Base-by-base conservation (phyloP, 2,113 vertebrate genomes). In the Thinocorus orbignyianus region DNA sequence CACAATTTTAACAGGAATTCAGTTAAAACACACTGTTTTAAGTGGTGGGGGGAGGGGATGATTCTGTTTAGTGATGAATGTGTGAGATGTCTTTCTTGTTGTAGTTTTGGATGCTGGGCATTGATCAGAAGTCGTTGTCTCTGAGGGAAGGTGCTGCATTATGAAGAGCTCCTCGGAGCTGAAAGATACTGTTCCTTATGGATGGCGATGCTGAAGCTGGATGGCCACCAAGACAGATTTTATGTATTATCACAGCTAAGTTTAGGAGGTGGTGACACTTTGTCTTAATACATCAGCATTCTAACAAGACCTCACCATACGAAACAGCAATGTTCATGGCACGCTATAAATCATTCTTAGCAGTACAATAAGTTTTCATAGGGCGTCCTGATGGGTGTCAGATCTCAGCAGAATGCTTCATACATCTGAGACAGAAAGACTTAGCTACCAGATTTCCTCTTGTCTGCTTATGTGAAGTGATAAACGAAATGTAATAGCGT, bases 221-320 rank as follows among this genome's bases (percentile, higher is more conserved):
- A 79, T 93, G 77, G 76, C 84, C 81, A 94, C 78, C 80, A 61
- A 49, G 66, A 65, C 57, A 82, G 91, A 39, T 85, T 97, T 96
- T 96, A 82, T 95, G 17, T 94, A 92, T 97, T 77, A 95, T 51
- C 70, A 79, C 80, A 71, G 41, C 91, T 86, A 71, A 79, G 91
- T 96, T 93, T 96, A 93, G 88, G 86, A 41, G 44, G 92, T 94
- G 92, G n/a, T 62, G 11, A 31, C 81, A 54, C 95, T 98, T 96
- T 76, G 92, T 98, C 86, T 92, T 93, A 93, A 95, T 97, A 90
- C 83, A 97, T 97, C 96, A 97, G 78, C 49, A 90, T 86, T 91
- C 64, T 79, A 92, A 95, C 65, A 94, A 92, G 92, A 94, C 91
- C 95, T 97, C 95, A 57, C 95, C 86, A 77, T 95, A 80, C 13